phyloP scores from a whole-genome alignment of 2,888 invertebrate species.

The Thecophora atra region DNA sequence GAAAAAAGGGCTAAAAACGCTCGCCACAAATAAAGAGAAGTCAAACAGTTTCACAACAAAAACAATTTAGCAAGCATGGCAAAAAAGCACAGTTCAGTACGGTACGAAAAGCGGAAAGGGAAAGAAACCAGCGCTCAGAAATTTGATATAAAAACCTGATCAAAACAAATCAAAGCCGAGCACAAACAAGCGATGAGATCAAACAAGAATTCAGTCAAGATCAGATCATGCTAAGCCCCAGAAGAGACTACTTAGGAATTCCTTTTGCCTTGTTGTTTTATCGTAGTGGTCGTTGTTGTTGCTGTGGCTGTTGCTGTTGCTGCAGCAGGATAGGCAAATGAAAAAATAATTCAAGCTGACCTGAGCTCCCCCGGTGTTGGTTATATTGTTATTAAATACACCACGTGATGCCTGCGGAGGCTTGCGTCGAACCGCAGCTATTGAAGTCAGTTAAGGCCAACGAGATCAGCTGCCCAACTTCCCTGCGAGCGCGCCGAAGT shows the following conservation, averaged over 20 bases:
- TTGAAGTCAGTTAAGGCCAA: constrained; percentile 13
- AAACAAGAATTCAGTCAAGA: constrained; percentile 16
- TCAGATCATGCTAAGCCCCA: constrained; percentile 13
- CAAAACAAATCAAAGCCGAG: constrained; percentile 31
- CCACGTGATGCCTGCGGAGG: constrained; percentile 30
- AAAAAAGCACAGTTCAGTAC: neutral
- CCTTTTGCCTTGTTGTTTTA: neutral
- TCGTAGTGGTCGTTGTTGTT: neutral
- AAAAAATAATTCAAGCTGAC: constrained; percentile 34
- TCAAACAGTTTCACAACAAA: neutral
- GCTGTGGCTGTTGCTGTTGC: neutral
- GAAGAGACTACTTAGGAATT: neutral
- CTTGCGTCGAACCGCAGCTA: constrained; percentile 7
- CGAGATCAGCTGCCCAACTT: constrained; percentile 45
- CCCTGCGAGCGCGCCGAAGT: neutral
- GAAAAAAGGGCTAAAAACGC: neutral
- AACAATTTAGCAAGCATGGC: constrained; percentile 15
- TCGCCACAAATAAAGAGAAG: neutral
- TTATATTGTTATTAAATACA: constrained; percentile 39
- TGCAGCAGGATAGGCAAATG: constrained; percentile 13
- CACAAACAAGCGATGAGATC: constrained; percentile 24
- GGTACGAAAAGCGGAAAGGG: neutral
- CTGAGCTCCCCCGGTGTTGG: constrained; percentile 33
- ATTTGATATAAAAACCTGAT: constrained; percentile 31
- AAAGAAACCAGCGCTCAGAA: constrained; percentile 4